A percentile compares a stretch with the other conserved stretches of the same genome.
Conservation (phyloP, 1,140 invertebrate species). For the Micrasema minimum region DNA sequence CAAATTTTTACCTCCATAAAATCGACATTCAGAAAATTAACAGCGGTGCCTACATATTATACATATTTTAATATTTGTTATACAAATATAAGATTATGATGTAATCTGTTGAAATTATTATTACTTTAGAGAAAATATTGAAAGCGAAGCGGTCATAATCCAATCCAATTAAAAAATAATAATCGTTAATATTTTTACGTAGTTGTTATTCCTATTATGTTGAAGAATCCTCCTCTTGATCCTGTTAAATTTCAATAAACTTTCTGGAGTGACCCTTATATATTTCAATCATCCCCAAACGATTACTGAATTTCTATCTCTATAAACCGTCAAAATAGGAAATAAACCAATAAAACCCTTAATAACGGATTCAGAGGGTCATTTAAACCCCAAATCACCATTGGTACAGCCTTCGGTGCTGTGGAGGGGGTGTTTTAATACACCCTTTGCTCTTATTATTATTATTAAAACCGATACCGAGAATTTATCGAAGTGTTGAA, state of each 20-base stretch:
- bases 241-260: not conserved
- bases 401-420: not conserved
- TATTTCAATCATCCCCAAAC: slow-evolving; percentile 19
- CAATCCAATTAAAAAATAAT: no score
- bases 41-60: no score
- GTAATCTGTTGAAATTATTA: no score
- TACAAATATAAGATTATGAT: no score
- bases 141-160: no score
- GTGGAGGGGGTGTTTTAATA: not conserved
- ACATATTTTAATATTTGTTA: no score
- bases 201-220: no score
- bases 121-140: no score
- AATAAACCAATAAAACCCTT: slow-evolving; percentile 35
- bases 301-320: slow-evolving; percentile 17
- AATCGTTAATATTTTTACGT: no score
- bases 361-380: slow-evolving; percentile 22
- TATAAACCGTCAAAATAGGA: slow-evolving; percentile 16
- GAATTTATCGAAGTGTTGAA: slow-evolving; percentile 13
- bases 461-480: not conserved
- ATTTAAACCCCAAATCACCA: slow-evolving; percentile 23
- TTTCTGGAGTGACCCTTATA: slow-evolving; percentile 9
- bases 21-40: no score
- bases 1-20: no score
- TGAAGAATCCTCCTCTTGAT: no score
- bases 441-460: slow-evolving; percentile 9